Evolutionary conservation across 2,888 invertebrate species (phyloP).

Genomic region (Apotomis betuletana): DNA sequence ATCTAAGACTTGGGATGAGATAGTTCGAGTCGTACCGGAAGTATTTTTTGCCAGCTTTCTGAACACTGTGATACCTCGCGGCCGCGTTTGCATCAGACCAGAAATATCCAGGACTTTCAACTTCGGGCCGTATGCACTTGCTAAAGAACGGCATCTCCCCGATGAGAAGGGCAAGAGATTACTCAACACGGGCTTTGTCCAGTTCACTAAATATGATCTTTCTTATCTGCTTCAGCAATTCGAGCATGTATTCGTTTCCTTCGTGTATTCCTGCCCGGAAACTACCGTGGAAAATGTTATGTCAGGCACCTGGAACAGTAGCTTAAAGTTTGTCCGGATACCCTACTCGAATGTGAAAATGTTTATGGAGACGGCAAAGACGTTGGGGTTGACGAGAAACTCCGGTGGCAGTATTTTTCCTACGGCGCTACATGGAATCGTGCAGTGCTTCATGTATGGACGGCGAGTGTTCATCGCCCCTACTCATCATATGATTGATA

Average conservation of each 20-base stretch:
- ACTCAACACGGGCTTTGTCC: slow-evolving; percentile 9
- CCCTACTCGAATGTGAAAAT: background rate
- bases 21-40: background rate
- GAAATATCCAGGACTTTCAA: slow-evolving; percentile 18
- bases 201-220: background rate
- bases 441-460: slow-evolving; percentile 4
- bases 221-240: slow-evolving; percentile 2
- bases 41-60: background rate
- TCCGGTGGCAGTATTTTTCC: background rate
- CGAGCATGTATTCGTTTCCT: background rate
- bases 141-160: slow-evolving; percentile 2
- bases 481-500: background rate
- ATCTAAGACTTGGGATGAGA: slow-evolving; percentile 11
- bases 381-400: slow-evolving; percentile 5
- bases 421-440: slow-evolving; percentile 1
- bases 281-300: background rate
- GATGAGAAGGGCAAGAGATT: background rate
- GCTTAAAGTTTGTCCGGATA: background rate
- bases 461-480: background rate
- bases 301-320: background rate
- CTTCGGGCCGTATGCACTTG: background rate
- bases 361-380: background rate
- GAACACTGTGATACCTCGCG: background rate
- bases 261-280: slow-evolving; percentile 4
- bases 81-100: slow-evolving; percentile 22